Conservation (phyloP, 2,113 vertebrate species). For the Centropus unirufus region DNA sequence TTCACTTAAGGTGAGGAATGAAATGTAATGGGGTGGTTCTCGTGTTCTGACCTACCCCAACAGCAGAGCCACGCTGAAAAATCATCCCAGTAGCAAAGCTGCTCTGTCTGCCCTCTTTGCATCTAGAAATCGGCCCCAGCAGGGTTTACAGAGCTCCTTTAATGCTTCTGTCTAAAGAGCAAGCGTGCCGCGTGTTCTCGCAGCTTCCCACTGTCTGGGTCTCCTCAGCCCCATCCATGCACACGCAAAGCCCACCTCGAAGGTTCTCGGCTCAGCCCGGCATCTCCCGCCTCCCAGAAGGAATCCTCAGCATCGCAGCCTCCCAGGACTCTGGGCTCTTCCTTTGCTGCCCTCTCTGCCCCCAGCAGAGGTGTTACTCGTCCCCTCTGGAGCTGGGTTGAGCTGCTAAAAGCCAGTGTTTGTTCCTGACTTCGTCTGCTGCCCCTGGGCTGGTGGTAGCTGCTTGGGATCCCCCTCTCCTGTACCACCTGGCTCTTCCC, state of each 20-base stretch:
- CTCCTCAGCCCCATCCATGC: fast-evolving
- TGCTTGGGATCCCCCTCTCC: conserved; percentile 70
- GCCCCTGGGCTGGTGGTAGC: conserved; percentile 35
- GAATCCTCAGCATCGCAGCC: background rate
- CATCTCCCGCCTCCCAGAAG: background rate
- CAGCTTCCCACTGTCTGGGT: background rate
- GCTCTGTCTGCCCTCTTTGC: fast-evolving
- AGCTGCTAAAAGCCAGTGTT: conserved; percentile 72
- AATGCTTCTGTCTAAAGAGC: fast-evolving
- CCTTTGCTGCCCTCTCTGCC: conserved; percentile 57
- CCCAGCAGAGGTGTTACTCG: conserved; percentile 82
- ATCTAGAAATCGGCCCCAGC: background rate
- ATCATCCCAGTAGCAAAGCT: fast-evolving
- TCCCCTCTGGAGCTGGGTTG: conserved; percentile 76
- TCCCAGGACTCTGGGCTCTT: background rate
- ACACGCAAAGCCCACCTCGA: fast-evolving
- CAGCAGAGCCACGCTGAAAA: background rate
- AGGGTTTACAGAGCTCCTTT: fast-evolving
- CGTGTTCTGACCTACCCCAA: background rate
- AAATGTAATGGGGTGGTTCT: background rate
- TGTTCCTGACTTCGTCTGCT: conserved; percentile 65
- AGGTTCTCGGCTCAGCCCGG: background rate
- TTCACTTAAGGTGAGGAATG: background rate
- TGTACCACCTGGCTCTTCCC: conserved; percentile 83
- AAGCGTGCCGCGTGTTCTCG: fast-evolving